Conservation (phyloP, 2,888 invertebrate genomes). For the Achlya flavicornis region DNA sequence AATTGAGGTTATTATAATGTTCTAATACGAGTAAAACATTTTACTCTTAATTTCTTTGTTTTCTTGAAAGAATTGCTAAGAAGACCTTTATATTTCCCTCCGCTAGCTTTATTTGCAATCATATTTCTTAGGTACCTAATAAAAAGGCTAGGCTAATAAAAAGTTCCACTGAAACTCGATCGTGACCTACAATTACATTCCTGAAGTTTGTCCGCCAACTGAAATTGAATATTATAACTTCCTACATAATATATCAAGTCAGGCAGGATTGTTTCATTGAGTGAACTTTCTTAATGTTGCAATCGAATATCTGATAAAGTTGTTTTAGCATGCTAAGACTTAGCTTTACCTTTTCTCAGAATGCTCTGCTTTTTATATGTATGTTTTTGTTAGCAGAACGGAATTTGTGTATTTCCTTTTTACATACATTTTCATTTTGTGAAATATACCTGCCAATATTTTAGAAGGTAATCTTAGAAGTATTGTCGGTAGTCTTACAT, state of each 20-base stretch:
- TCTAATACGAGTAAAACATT: not conserved
- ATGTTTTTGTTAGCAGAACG: not conserved
- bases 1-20: slow-evolving; percentile 21
- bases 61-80: not conserved
- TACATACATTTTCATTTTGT: not conserved
- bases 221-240: not conserved
- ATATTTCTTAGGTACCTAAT: not conserved
- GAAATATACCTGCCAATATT: no score
- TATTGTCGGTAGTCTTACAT: not conserved
- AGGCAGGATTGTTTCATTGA: not conserved
- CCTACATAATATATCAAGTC: not conserved
- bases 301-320: not conserved
- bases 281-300: not conserved
- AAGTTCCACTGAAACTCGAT: slow-evolving; percentile 1
- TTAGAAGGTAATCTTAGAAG: not conserved
- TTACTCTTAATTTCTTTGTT: not conserved
- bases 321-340: not conserved
- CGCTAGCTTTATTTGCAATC: not conserved
- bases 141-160: not conserved
- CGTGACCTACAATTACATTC: not conserved
- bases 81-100: no score
- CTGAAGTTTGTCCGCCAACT: not conserved
- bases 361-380: not conserved
- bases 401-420: not conserved
- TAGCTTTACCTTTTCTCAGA: not conserved